A percentile compares a stretch with the other conserved stretches of the same genome.
These are phyloP conservation scores for Picathartes gymnocephalus DNA, from an alignment of 2,113 vertebrate species.

Conservation along the genomic window DNA sequence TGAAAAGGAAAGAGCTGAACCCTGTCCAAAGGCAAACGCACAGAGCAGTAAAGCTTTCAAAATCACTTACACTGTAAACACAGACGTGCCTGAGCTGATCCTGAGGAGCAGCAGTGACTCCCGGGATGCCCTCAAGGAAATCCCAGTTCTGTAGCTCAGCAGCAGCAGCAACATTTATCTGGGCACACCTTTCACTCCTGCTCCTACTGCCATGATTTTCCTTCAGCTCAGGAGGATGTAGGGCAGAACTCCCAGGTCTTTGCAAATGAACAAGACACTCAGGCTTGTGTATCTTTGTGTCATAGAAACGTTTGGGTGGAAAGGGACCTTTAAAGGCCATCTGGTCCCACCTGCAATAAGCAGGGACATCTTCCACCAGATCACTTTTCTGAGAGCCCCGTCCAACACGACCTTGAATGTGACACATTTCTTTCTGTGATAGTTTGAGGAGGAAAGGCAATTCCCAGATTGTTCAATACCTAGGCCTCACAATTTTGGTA, in stretches of 20 bases:
- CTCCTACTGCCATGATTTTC: background rate
- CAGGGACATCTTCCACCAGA: background rate
- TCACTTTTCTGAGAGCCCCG: background rate
- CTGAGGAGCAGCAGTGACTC: background rate
- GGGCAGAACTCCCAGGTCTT: background rate
- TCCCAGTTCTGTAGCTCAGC: background rate
- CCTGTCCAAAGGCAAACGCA: slow-evolving; percentile 4
- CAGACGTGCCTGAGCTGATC: background rate
- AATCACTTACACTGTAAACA: background rate
- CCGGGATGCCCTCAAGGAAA: background rate
- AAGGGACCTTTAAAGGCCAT: background rate
- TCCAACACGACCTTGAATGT: background rate
- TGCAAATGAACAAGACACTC: background rate
- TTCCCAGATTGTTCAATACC: background rate
- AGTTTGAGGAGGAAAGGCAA: background rate
- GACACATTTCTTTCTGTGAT: background rate
- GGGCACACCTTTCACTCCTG: background rate
- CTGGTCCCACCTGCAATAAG: background rate
- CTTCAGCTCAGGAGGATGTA: background rate
- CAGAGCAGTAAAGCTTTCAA: background rate
- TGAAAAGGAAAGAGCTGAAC: background rate
- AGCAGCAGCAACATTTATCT: background rate
- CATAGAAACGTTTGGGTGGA: background rate
- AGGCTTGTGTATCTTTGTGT: background rate
- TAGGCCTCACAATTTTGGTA: background rate